These are phyloP conservation scores for Coregonus ussuriensis DNA, from an alignment of 2,797 vertebrate genomes.

Conservation along the genomic window DNA sequence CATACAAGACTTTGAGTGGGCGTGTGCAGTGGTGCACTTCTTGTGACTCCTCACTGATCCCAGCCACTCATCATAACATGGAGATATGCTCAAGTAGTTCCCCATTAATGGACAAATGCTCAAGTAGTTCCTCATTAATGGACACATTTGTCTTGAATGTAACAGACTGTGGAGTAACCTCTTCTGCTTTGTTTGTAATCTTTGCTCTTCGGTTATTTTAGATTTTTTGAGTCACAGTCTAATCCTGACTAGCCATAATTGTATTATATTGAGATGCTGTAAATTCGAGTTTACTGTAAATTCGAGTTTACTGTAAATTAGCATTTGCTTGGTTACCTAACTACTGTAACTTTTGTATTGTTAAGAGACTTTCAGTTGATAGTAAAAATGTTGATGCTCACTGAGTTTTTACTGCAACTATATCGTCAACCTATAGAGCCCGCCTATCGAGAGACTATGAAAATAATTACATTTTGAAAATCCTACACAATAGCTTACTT, in stretches of 20 bases:
- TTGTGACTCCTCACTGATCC: slow-evolving; percentile 42
- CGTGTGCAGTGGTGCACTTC: slow-evolving; percentile 51
- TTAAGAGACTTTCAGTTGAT: not conserved
- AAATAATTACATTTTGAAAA: not conserved
- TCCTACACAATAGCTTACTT: not conserved
- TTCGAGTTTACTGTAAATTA: not conserved
- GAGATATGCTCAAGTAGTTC: slow-evolving; percentile 33
- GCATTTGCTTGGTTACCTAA: not conserved
- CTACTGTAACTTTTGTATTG: too few relatives aligned
- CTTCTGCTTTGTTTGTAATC: not conserved
- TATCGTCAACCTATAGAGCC: not conserved
- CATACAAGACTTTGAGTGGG: slow-evolving; percentile 91
- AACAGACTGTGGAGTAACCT: slow-evolving; percentile 20
- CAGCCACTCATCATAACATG: slow-evolving; percentile 62
- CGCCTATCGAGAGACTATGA: not conserved
- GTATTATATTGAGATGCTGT: not conserved
- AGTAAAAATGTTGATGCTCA: not conserved
- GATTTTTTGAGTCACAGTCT: slow-evolving; percentile 30
- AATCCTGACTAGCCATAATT: not conserved
- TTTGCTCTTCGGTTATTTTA: slow-evolving; percentile 21
- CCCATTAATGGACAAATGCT: not conserved
- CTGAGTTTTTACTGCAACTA: not conserved
- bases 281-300: not conserved
- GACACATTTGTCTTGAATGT: slow-evolving; percentile 11
- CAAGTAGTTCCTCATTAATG: not conserved